These are phyloP conservation scores for Parapristionchus giblindavisi DNA, from an alignment of 2,888 invertebrate genomes.

Conservation along the genomic window DNA sequence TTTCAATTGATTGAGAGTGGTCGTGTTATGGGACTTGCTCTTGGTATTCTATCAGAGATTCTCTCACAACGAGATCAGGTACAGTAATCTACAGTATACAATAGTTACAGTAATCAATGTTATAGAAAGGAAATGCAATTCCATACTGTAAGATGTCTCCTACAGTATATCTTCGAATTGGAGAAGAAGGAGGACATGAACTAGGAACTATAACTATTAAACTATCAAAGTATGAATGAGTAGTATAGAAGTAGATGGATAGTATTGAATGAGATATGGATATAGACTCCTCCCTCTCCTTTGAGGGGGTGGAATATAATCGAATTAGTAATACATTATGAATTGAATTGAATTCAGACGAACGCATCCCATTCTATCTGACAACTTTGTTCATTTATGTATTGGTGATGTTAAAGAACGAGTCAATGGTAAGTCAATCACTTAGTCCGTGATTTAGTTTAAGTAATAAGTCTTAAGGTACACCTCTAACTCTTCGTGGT, in stretches of 20 bases:
- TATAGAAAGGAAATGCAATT: constrained; percentile 11
- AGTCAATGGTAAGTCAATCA: neutral
- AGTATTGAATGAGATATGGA: no score
- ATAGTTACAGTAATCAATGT: neutral
- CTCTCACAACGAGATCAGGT: constrained; percentile 8
- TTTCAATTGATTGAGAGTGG: neutral
- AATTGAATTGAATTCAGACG: constrained; percentile 1
- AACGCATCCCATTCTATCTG: constrained; percentile 28
- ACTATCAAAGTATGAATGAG: constrained; percentile 23
- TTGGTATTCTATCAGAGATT: constrained; percentile 10
- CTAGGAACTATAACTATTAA: constrained; percentile 17
- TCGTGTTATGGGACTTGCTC: constrained; percentile 7
- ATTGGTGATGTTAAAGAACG: constrained; percentile 22
- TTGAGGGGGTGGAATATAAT: neutral
- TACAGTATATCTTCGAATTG: constrained; percentile 18
- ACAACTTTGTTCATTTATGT: constrained; percentile 29
- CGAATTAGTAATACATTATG: no score
- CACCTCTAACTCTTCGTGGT: constrained; percentile 4
- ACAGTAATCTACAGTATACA: neutral
- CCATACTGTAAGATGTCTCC: constrained; percentile 35
- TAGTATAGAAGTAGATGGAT: no score
- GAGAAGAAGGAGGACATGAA: constrained; percentile 17
- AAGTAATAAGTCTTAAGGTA: neutral
- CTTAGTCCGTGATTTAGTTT: neutral
- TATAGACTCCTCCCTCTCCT: constrained; percentile 14